These are phyloP conservation scores for Carlito syrichta DNA, from an alignment of 2,113 vertebrate species.

Conservation along the genomic window DNA sequence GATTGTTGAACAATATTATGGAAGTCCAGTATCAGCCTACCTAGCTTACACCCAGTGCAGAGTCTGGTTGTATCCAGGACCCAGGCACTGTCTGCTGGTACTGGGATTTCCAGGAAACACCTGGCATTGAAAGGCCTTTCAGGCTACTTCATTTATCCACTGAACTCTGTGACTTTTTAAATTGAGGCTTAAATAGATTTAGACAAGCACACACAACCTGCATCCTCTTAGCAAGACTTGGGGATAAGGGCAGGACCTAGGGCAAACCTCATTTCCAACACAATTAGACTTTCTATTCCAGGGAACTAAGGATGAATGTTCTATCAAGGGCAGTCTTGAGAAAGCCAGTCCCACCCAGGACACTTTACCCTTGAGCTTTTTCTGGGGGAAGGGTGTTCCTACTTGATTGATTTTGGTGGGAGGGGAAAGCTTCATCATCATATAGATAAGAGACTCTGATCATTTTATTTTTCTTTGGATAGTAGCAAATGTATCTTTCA, in stretches of 20 bases:
- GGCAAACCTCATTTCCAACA: not conserved
- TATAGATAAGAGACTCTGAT: not conserved
- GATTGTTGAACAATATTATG: not conserved
- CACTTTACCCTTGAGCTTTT: not conserved
- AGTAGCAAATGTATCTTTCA: not conserved
- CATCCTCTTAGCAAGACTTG: not conserved
- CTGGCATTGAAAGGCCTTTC: not conserved
- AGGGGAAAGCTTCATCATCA: not conserved
- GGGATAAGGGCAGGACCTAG: not conserved
- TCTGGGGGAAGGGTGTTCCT: not conserved
- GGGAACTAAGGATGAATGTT: not conserved
- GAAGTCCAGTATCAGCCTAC: not conserved
- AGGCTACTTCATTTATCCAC: not conserved
- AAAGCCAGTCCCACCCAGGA: not conserved
- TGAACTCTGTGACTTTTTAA: not conserved
- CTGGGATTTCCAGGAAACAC: not conserved
- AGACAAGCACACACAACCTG: not conserved
- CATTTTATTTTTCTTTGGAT: not conserved
- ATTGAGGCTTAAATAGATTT: not conserved
- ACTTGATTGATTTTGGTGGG: not conserved
- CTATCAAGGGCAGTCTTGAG: not conserved
- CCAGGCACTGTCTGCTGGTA: not conserved
- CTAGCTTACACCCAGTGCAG: not conserved
- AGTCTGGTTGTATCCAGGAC: not conserved
- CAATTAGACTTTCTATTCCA: not conserved